Base-by-base conservation (phyloP, 2,888 invertebrate genomes). In the Dendrolimus pini region DNA sequence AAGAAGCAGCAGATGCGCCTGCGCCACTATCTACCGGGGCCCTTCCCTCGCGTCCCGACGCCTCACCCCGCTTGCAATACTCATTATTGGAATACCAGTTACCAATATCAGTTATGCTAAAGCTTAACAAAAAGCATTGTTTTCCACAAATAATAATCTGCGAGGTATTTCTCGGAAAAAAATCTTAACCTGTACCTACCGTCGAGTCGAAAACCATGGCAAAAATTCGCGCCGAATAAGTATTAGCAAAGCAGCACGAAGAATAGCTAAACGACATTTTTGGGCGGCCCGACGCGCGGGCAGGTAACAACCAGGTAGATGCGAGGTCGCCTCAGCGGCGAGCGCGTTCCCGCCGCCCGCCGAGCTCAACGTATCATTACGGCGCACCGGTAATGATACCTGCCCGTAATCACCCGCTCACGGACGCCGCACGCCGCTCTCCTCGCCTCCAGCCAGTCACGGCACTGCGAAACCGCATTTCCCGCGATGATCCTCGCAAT, bases 1-100 rank as follows among this genome's bases (percentile, higher is more conserved):
- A 74, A 85, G 87, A 89, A 89, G 83, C 83, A 88, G 87, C 89
- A 85, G 86, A 88, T 87, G 87, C 84, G 83, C 81, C 72, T 71
- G 80, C 79, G 83, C 81, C 81, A 79, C 83, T 83, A 81, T 83
- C 82, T 78, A 71, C 78, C 77, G 75, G 12, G 74, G 63, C 72
- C 78, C 75, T 69, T 61, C 75, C 75, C 75, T 75, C 74, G 69
- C 66, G 71, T 72, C 72, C 68, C 74, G 65, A 67, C 65, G 69
- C 62, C 67, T 65, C 65, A 65, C 74, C 74, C 77, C 72, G 66
- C 67, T 72, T 70, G 70, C 70, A 75, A 76, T 14, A 14, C 72
- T 70, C 68, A 75, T 72, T 68, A 70, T 77, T 71, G 9, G 9
- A 47, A 9, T 9, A 47, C 8, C n/a, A n/a, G n/a, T n/a, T 6